These are phyloP conservation scores for Eupithecia exiguata DNA, from an alignment of 2,888 invertebrate genomes.

Conservation along the genomic window DNA sequence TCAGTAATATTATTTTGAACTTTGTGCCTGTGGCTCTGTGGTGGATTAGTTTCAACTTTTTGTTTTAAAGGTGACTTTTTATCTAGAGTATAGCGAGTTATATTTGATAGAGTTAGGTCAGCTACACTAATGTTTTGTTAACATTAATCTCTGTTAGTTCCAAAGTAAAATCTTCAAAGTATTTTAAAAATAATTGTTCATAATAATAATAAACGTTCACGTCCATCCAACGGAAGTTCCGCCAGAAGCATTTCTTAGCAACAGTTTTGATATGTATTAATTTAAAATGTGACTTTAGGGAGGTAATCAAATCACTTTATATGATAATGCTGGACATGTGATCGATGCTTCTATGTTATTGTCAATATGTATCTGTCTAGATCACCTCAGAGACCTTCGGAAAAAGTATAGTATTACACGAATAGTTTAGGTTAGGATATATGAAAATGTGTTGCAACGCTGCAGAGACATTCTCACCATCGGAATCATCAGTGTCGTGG, in stretches of 20 bases:
- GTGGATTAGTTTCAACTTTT: background rate
- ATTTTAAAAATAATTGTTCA: background rate
- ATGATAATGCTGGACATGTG: too few species aligned
- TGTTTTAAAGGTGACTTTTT: too few species aligned
- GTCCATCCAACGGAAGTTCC: background rate
- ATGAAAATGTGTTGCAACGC: constrained; percentile 23
- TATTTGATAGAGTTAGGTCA: background rate
- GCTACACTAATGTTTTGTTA: background rate
- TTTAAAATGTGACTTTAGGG: too few species aligned
- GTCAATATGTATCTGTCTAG: background rate
- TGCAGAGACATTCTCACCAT: constrained; percentile 65
- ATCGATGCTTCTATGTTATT: too few species aligned
- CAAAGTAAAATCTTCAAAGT: too few species aligned
- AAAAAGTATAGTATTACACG: background rate
- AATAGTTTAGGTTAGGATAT: background rate
- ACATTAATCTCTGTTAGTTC: background rate
- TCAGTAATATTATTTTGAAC: background rate
- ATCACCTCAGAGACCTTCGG: background rate
- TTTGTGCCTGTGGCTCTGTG: background rate
- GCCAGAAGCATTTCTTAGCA: background rate
- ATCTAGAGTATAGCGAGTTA: too few species aligned
- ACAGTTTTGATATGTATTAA: too few species aligned
- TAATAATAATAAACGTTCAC: background rate
- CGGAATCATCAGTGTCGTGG: constrained; percentile 74
- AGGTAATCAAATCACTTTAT: too few species aligned